phyloP scores from a whole-genome alignment of 2,113 vertebrate genomes.

The Cervus canadensis region DNA sequence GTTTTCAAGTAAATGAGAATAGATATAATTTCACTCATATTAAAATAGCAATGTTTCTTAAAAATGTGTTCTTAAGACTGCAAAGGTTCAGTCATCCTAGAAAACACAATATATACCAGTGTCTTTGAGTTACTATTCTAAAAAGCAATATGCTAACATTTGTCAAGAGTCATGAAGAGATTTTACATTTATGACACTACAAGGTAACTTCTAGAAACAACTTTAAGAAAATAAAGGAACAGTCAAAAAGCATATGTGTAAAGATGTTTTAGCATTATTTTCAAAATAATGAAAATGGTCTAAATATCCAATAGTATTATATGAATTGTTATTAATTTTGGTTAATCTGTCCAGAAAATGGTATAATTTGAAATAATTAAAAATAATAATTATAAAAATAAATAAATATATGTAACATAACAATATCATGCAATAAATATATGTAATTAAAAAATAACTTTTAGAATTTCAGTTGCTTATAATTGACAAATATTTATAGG shows the following conservation, averaged over 20 bases:
- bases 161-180: neutral
- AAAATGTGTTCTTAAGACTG: neutral
- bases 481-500: neutral
- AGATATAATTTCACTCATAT: neutral
- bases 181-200: neutral
- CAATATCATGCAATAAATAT: neutral
- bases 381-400: neutral
- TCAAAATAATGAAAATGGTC: neutral
- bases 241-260: neutral
- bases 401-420: neutral
- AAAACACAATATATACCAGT: neutral
- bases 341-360: neutral
- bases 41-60: neutral
- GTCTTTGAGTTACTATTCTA: neutral
- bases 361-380: neutral
- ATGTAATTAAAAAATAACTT: neutral
- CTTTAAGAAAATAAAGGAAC: neutral
- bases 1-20: neutral
- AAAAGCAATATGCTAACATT: neutral
- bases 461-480: neutral
- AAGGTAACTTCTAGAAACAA: neutral
- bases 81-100: neutral
- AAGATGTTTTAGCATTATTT: neutral
- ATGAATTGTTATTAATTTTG: neutral
- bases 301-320: neutral